Conservation (phyloP, 2,888 invertebrate genomes). For the Bembecia ichneumoniformis region DNA sequence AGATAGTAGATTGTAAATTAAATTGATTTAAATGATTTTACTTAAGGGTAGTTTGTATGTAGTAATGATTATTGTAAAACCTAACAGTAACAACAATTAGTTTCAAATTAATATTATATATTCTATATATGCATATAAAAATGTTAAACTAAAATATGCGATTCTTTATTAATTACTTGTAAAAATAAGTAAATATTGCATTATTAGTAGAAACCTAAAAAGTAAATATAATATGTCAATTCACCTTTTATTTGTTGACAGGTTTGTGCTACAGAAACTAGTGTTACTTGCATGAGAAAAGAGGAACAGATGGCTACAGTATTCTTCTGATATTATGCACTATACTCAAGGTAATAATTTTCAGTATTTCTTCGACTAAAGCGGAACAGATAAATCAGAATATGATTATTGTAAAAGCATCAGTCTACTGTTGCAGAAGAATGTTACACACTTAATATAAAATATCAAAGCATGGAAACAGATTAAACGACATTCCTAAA, state of each 20-base stretch:
- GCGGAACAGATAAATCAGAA: not conserved
- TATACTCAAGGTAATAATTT: conserved; percentile 50
- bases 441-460: no score
- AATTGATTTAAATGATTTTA: conserved; percentile 20
- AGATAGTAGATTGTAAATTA: no score
- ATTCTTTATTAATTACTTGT: no score
- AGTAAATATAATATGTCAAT: conserved; percentile 5
- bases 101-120: no score
- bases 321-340: conserved; percentile 41
- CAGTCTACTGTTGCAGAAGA: no score
- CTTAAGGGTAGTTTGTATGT: conserved; percentile 32
- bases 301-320: conserved; percentile 18
- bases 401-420: not conserved
- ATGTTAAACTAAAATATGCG: no score
- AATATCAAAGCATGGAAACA: no score
- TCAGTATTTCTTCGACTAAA: not conserved
- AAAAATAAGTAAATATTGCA: no score
- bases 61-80: conserved; percentile 56
- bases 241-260: conserved; percentile 15
- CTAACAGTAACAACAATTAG: conserved; percentile 15
- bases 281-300: conserved; percentile 4
- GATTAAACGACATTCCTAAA: no score
- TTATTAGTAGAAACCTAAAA: no score
- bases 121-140: no score
- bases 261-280: conserved; percentile 27